phyloP scores from a whole-genome alignment of 1,140 invertebrate genomes.

The Pseudomyrmex sp. region DNA sequence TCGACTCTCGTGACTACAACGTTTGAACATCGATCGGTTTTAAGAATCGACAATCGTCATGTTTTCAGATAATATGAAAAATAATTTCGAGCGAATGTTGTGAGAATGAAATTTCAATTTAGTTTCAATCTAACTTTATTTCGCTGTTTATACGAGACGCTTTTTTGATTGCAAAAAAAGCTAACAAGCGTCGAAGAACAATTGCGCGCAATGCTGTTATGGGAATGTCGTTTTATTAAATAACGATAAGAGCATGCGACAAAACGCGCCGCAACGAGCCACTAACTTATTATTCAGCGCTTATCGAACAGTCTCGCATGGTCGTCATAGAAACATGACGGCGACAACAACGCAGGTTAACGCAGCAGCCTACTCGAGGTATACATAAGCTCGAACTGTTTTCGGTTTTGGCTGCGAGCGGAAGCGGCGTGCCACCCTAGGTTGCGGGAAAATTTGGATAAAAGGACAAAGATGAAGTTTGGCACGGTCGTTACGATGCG shows the following conservation, averaged over 20 bases:
- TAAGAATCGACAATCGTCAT: not conserved
- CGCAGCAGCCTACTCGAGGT: constrained; percentile 48
- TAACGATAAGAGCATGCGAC: not conserved
- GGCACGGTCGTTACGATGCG: not conserved
- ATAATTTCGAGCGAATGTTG: not conserved
- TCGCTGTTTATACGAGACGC: not conserved
- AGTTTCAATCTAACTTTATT: not conserved
- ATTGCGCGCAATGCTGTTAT: not conserved
- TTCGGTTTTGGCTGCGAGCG: constrained; percentile 11
- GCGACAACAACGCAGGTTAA: constrained; percentile 64
- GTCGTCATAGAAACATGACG: constrained; percentile 72
- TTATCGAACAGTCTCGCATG: constrained; percentile 72
- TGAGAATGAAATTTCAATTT: not conserved
- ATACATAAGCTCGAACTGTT: not conserved
- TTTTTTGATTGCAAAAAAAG: constrained; percentile 1
- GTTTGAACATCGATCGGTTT: not conserved
- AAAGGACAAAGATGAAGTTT: not conserved
- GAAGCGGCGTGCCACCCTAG: not conserved
- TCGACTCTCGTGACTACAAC: not conserved
- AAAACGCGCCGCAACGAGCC: constrained; percentile 12
- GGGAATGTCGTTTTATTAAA: not conserved
- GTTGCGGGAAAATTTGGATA: constrained; percentile 32
- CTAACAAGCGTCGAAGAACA: not conserved
- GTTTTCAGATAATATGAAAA: not conserved
- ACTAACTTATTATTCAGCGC: constrained; percentile 73